Evolutionary conservation across 2,797 vertebrate species (phyloP), one percentile per base, ranked within the genome.

Genomic region (Rousettus madagascariensis): DNA sequence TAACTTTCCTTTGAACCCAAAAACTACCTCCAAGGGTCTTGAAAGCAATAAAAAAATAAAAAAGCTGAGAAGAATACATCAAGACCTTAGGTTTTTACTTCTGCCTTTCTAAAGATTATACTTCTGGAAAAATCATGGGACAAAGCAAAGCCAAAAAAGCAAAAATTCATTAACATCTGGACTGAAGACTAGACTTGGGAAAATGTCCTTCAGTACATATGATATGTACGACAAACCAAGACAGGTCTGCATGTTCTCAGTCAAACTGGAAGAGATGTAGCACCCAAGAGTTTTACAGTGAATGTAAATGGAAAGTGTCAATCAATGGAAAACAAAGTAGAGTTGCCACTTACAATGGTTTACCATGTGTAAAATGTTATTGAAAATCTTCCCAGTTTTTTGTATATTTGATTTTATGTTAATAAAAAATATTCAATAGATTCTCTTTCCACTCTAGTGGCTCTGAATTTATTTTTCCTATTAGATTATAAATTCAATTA

Each of bases 341-440:
- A 75, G 20, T n/a, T 49, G 6, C 33, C 80, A 1, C 15, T 86
- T 36, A 68, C 11, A 63, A 55, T 69, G 30, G 4, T 28, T 55
- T 82, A 57, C 20, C 3, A 19, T 33, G 0, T 36, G 5, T 38
- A 57, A 77, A 90, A 41, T 53, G 8, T 3, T n/a, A 38, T 24
- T 90, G 53, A 74, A 84, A 91, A 66, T 19, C 4, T 66, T 89
- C n/a, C 19, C 30, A 46, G 15, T 53, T 82, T 85, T 93, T 19
- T 90, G 12, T 17, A 12, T 59, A 71, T 66, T 77, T 63, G 4
- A 41, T 68, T 88, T 74, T 36, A 78, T 74, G 79, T 92, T 68
- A 90, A 46, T 51, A 79, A 84, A 78, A 78, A 68, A 66, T 38
- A 12, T 33, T n/a, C 6, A 2, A 24, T n/a, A 43, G 30, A 46